Percentiles rank a stretch among this genome's conserved stretches.
These are phyloP conservation scores for Danio aesculapii DNA, from an alignment of 2,797 vertebrate species.

Conservation along the genomic window DNA sequence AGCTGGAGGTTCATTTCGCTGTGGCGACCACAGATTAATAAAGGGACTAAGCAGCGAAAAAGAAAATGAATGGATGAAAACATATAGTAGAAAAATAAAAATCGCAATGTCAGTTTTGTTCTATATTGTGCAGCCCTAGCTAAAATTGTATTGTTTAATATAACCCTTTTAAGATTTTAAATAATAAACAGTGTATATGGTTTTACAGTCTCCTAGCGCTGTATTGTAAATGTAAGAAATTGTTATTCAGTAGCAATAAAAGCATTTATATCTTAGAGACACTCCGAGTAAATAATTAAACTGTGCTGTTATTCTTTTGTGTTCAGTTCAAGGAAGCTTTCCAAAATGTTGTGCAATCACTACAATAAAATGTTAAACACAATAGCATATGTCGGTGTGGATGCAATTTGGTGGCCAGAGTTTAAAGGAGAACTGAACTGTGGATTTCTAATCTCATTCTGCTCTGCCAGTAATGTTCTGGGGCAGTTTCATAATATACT, in stretches of 20 bases:
- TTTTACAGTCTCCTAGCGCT: not conserved
- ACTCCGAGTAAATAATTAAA: not conserved
- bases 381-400: not conserved
- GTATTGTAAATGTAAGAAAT: not conserved
- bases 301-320: not conserved
- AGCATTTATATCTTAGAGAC: not conserved
- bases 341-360: slow-evolving; percentile 8
- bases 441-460: not conserved
- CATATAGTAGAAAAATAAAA: too few species aligned
- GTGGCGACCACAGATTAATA: too few species aligned
- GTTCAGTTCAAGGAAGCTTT: not conserved
- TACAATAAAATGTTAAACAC: not conserved
- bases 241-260: not conserved
- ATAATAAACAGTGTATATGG: not conserved
- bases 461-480: slow-evolving; percentile 11
- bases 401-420: not conserved
- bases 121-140: too few species aligned
- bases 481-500: slow-evolving; percentile 5
- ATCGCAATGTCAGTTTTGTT: too few species aligned
- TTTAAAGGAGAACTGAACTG: not conserved
- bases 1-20: too few species aligned
- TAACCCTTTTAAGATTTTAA: too few species aligned
- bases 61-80: too few species aligned
- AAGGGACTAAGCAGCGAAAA: too few species aligned
- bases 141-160: too few species aligned